These are phyloP conservation scores for Trissonchulus latispiculum DNA, from an alignment of 2,888 invertebrate genomes.

Conservation along the genomic window DNA sequence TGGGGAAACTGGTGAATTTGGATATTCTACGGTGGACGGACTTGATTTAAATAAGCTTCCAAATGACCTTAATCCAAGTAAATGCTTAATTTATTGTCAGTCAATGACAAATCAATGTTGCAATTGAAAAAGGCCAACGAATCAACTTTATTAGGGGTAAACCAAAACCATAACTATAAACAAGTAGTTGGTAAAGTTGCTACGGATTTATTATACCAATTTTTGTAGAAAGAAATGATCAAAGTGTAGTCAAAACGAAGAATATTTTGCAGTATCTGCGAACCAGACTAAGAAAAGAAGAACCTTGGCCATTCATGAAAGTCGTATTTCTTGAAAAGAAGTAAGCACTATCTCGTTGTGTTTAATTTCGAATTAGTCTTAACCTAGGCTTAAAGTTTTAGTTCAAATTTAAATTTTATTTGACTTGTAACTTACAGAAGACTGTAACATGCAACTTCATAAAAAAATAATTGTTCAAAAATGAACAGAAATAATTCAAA, in stretches of 20 bases:
- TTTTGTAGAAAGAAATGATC: not conserved
- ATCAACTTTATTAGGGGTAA: not conserved
- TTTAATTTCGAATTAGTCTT: too few relatives aligned
- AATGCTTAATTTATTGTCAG: too few relatives aligned
- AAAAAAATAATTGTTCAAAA: too few relatives aligned
- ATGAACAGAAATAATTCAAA: too few relatives aligned
- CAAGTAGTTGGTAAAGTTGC: not conserved
- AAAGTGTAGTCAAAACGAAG: not conserved
- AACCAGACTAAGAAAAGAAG: conserved; percentile 5
- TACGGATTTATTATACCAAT: not conserved
- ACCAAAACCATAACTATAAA: not conserved
- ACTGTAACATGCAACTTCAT: too few relatives aligned
- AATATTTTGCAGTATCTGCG: conserved; percentile 1
- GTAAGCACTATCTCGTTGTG: too few relatives aligned
- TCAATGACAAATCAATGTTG: too few relatives aligned
- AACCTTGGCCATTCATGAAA: conserved; percentile 10
- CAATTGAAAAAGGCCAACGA: too few relatives aligned
- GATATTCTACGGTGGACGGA: conserved; percentile 1
- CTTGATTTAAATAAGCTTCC: conserved; percentile 4
- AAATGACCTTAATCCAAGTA: conserved; percentile 10
- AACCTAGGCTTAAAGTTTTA: too few relatives aligned
- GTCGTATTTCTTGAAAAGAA: conserved; percentile 4
- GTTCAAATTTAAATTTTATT: too few relatives aligned
- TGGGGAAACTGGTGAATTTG: conserved; percentile 6
- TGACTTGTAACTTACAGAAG: too few relatives aligned